These are phyloP conservation scores for Drusus annulatus DNA, from an alignment of 1,140 invertebrate species.

Conservation along the genomic window DNA sequence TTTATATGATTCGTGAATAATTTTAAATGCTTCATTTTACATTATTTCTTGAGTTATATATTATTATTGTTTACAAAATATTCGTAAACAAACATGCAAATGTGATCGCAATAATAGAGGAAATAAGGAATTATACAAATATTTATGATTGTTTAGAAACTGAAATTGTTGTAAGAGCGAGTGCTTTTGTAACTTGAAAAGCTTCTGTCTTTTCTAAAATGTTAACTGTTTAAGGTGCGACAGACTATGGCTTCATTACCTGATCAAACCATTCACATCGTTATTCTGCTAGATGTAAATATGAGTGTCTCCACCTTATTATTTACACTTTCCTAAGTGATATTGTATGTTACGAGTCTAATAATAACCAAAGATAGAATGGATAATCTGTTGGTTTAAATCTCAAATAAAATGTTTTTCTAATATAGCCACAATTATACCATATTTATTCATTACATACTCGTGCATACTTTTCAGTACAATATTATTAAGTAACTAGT, in stretches of 20 bases:
- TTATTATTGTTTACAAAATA: constrained; percentile 40
- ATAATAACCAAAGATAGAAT: constrained; percentile 21
- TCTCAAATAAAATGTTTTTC: not conserved
- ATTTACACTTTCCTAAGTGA: not conserved
- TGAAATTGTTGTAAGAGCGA: constrained; percentile 14
- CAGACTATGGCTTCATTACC: constrained; percentile 19
- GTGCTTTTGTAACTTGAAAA: constrained; percentile 46
- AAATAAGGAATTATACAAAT: constrained; percentile 53
- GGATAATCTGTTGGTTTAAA: not conserved
- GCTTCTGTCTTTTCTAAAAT: constrained; percentile 27
- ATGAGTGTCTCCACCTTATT: constrained; percentile 5
- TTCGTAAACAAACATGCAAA: constrained; percentile 54
- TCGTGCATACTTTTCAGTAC: not conserved
- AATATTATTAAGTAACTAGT: constrained; percentile 8
- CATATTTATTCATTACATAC: constrained; percentile 4
- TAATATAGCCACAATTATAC: not conserved
- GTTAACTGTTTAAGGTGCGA: constrained; percentile 12
- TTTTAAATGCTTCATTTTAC: constrained; percentile 19
- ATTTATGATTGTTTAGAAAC: constrained; percentile 37
- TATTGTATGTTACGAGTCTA: not conserved
- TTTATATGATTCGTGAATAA: constrained; percentile 7
- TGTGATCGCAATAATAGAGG: constrained; percentile 60
- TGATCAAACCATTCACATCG: constrained; percentile 11
- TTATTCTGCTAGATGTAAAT: constrained; percentile 14
- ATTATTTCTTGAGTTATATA: constrained; percentile 25